Conservation (phyloP, 2,888 invertebrate species). For the Aelia acuminata region DNA sequence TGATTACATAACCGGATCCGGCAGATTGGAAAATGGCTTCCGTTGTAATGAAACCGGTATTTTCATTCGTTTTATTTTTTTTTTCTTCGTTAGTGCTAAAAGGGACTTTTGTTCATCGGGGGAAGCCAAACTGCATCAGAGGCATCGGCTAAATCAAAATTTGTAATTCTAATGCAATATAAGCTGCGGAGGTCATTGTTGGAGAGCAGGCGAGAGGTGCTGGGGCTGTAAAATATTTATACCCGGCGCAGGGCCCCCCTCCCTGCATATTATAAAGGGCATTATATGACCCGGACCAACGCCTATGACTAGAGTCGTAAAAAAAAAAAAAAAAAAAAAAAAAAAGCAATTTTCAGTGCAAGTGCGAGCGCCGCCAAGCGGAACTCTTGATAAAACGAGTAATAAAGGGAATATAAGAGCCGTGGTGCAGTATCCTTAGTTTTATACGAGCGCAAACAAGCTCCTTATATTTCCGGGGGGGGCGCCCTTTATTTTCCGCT, state of each 20-base stretch:
- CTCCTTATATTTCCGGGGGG: background rate
- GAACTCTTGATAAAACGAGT: conserved; percentile 53
- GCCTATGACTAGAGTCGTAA: conserved; percentile 53
- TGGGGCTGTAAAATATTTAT: conserved; percentile 54
- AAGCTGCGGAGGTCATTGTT: conserved; percentile 51
- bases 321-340: too few species aligned
- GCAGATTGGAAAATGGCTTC: conserved; percentile 16
- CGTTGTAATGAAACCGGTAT: background rate
- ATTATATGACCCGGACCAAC: conserved; percentile 45
- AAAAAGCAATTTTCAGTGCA: conserved; percentile 53
- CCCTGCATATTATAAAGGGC: conserved; percentile 56
- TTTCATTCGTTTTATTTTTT: too few species aligned
- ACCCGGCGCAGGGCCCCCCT: background rate
- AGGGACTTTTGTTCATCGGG: background rate
- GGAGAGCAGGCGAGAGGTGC: background rate
- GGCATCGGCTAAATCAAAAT: conserved; percentile 50
- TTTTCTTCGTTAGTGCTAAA: background rate
- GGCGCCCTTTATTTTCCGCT: conserved; percentile 30
- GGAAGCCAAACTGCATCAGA: conserved; percentile 13
- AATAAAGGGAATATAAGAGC: conserved; percentile 36
- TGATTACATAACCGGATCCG: background rate
- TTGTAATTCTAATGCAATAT: conserved; percentile 58
- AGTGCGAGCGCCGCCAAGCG: background rate
- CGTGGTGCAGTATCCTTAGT: background rate
- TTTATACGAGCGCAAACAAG: conserved; percentile 18